A percentile compares a stretch with the other conserved stretches of the same genome.
phyloP scores from a whole-genome alignment of 1,140 invertebrate genomes.

The Cotesia chilonis region DNA sequence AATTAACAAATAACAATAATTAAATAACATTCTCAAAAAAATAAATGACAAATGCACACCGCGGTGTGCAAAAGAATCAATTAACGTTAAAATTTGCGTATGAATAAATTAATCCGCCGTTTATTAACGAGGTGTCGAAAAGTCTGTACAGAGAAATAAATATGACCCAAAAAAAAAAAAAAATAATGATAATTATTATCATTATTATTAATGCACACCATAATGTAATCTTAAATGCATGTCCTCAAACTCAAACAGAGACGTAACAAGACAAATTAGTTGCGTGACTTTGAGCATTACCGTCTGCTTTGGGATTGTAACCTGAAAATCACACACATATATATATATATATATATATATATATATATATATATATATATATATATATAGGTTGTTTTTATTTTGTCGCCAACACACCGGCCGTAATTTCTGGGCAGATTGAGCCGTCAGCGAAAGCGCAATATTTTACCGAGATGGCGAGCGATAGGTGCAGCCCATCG shows the following conservation, averaged over 20 bases:
- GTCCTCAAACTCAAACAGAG: neutral
- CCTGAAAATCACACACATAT: constrained; percentile 18
- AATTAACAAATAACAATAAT: no score
- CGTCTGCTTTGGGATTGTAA: constrained; percentile 26
- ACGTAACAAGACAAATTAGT: constrained; percentile 42
- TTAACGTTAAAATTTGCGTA: neutral
- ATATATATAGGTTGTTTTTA: constrained; percentile 15
- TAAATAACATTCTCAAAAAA: no score
- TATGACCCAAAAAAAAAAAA: no score
- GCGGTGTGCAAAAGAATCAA: no score
- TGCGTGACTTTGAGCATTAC: constrained; percentile 47
- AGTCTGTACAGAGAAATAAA: no score
- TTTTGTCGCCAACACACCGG: constrained; percentile 16
- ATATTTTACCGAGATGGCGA: constrained; percentile 60
- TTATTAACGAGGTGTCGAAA: no score
- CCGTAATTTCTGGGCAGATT: constrained; percentile 56
- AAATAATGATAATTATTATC: neutral
- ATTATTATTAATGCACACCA: constrained; percentile 31
- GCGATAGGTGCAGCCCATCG: constrained; percentile 53
- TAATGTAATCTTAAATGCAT: constrained; percentile 13
- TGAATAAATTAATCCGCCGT: neutral
- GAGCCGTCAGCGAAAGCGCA: constrained; percentile 59
- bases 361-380: neutral
- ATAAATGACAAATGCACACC: no score
- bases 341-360: neutral